phyloP scores from a whole-genome alignment of 2,797 vertebrate species.

The Salmo trutta region DNA sequence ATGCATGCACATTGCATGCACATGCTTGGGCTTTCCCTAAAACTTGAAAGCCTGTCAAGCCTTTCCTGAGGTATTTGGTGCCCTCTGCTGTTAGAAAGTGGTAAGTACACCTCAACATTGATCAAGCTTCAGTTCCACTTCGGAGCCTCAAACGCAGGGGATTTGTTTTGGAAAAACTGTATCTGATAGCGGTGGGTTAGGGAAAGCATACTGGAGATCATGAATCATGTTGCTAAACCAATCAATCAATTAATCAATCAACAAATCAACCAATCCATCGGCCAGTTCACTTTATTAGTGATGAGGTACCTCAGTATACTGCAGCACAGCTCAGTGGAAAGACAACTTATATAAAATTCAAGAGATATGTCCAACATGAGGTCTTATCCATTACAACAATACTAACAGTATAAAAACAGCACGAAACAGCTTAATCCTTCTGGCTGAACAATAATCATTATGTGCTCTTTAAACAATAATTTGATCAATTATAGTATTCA shows the following conservation, averaged over 20 bases:
- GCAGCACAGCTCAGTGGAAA: background rate
- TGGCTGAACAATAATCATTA: background rate
- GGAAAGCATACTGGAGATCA: background rate
- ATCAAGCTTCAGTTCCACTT: background rate
- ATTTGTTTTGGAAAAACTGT: too few species aligned
- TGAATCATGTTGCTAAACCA: background rate
- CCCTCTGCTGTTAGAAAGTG: slow-evolving; percentile 7
- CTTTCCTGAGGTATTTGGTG: background rate
- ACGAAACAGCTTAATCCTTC: background rate
- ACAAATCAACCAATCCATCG: background rate
- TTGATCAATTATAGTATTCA: background rate
- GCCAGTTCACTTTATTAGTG: slow-evolving; percentile 6
- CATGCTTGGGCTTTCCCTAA: slow-evolving; percentile 10
- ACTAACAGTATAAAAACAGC: background rate
- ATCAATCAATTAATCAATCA: background rate
- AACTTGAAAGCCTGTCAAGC: slow-evolving; percentile 10
- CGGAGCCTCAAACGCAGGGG: too few species aligned
- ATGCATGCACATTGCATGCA: slow-evolving; percentile 14
- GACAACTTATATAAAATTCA: background rate
- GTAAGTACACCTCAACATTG: background rate
- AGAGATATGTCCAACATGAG: background rate
- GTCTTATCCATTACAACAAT: background rate
- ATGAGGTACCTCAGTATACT: background rate
- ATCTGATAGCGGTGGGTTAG: too few species aligned
- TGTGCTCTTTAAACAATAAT: background rate